Conservation (phyloP, 2,888 invertebrate genomes). For the Caenorhabditis sp. region DNA sequence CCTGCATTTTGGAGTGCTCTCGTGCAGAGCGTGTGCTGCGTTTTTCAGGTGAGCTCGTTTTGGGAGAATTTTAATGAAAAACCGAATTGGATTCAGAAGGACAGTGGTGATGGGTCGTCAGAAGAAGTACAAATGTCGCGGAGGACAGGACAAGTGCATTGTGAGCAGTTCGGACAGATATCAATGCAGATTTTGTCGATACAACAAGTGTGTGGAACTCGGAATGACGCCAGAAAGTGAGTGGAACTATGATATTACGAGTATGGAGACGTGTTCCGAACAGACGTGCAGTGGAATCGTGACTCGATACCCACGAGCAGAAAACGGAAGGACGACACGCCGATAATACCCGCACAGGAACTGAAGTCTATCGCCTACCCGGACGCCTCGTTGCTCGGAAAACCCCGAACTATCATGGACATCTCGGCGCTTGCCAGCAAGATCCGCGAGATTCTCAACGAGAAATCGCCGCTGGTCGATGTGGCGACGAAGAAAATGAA, state of each 20-base stretch:
- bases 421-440: constrained; percentile 19
- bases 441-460: constrained; percentile 28
- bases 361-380: not conserved
- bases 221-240: constrained; percentile 63
- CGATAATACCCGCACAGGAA: not conserved
- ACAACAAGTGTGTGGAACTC: constrained; percentile 53
- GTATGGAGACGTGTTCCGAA: no score
- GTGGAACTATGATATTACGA: no score
- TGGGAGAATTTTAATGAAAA: not conserved
- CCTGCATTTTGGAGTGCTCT: constrained; percentile 43
- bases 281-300: constrained; percentile 62
- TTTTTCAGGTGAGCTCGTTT: constrained; percentile 23
- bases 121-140: constrained; percentile 54
- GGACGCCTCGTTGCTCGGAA: constrained; percentile 20
- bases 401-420: constrained; percentile 39
- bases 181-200: constrained; percentile 58
- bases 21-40: constrained; percentile 45
- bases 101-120: constrained; percentile 54
- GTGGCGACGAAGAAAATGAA: constrained; percentile 24
- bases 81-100: constrained; percentile 25
- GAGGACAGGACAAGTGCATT: constrained; percentile 45
- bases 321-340: constrained; percentile 2
- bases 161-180: constrained; percentile 43
- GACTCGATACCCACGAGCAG: constrained; percentile 42
- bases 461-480: not conserved